A percentile compares a stretch with the other conserved stretches of the same genome.
phyloP scores from a whole-genome alignment of 2,888 invertebrate genomes.

The Pristionchus exspectatus region DNA sequence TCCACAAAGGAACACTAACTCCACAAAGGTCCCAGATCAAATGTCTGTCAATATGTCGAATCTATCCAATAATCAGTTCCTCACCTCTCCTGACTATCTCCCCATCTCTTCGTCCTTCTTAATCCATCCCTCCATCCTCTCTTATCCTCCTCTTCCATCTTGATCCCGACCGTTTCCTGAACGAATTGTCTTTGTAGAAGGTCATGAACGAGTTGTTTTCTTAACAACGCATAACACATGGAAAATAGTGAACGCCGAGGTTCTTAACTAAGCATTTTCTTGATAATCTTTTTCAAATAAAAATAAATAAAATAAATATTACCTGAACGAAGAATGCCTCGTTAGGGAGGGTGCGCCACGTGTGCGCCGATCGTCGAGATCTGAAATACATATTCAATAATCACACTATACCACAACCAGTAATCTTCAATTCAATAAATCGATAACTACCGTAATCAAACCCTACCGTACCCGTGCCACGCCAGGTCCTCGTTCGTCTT shows the following conservation, averaged over 20 bases:
- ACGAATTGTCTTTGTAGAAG: neutral
- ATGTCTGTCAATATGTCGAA: no score
- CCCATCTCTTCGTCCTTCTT: slow-evolving; percentile 18
- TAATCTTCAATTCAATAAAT: neutral
- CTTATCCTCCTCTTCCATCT: slow-evolving; percentile 18
- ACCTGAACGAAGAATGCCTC: slow-evolving; percentile 42
- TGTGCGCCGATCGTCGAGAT: neutral
- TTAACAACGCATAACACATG: no score
- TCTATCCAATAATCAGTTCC: no score
- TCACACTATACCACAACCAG: no score
- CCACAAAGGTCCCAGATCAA: no score
- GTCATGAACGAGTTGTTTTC: no score
- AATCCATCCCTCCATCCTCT: slow-evolving; percentile 49
- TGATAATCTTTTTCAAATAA: no score
- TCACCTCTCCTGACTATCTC: slow-evolving; percentile 23
- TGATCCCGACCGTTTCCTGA: slow-evolving; percentile 3
- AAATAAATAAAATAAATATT: neutral
- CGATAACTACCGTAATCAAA: neutral
- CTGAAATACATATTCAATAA: neutral
- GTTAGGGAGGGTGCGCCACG: slow-evolving; percentile 30
- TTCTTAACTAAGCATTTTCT: no score
- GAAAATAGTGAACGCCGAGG: no score
- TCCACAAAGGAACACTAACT: no score
- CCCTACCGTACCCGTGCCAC: slow-evolving; percentile 49
- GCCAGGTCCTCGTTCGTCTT: slow-evolving; percentile 50